These are phyloP conservation scores for Pemphigus obesinymphae DNA, from an alignment of 1,140 invertebrate species.

Conservation along the genomic window DNA sequence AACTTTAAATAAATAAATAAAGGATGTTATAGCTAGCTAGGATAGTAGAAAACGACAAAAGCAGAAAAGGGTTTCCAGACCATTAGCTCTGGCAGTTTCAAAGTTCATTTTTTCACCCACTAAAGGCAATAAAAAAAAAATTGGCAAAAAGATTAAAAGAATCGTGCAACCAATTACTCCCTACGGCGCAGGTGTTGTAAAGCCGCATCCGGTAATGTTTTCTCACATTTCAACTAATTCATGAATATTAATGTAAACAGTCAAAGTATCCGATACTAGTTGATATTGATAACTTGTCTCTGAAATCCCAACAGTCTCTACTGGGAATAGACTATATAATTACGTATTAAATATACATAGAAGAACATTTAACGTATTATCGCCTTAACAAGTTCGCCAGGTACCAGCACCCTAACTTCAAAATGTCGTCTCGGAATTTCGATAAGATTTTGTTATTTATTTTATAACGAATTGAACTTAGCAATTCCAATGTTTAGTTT, in stretches of 20 bases:
- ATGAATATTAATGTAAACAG: background rate
- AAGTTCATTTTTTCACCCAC: conserved; percentile 22
- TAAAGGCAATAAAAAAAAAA: conserved; percentile 9
- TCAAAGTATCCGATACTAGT: no score
- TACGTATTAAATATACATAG: no score
- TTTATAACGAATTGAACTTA: no score
- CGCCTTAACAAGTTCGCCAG: no score
- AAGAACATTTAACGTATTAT: no score
- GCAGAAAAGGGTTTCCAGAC: conserved; percentile 27
- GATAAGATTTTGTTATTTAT: no score
- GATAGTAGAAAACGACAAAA: conserved; percentile 30
- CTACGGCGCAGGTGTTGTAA: conserved; percentile 7
- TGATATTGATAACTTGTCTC: no score
- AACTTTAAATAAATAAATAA: conserved; percentile 17
- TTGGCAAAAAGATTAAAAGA: conserved; percentile 30
- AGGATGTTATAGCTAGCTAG: background rate
- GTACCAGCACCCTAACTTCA: no score
- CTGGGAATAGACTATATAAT: no score
- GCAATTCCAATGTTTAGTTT: no score
- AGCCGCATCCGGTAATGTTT: background rate
- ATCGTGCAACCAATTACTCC: background rate
- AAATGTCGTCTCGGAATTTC: no score
- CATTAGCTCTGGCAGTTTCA: conserved; percentile 14
- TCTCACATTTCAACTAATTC: background rate
- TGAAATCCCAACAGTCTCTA: no score